These are phyloP conservation scores for Anodontia alba DNA, from an alignment of 2,888 invertebrate species.

Conservation along the genomic window DNA sequence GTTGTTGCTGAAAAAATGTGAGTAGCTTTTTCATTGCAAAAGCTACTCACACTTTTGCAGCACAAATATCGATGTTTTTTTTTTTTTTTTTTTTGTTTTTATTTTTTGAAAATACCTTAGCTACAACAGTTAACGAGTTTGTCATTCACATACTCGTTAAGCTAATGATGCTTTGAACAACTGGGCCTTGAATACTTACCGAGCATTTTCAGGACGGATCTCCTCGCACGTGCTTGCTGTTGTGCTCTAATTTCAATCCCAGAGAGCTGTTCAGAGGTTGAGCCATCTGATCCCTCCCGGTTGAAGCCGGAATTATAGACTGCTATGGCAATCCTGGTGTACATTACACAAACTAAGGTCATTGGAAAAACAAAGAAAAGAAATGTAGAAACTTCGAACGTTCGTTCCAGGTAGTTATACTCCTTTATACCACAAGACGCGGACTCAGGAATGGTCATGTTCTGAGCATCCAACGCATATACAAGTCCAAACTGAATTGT, in stretches of 20 bases:
- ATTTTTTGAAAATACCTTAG: too few species aligned
- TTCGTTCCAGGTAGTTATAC: conserved; percentile 62
- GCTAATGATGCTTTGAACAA: too few species aligned
- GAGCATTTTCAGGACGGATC: conserved; percentile 87
- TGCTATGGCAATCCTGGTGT: conserved; percentile 86
- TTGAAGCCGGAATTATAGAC: conserved; percentile 72
- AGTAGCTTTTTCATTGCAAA: too few species aligned
- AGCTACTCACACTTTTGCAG: too few species aligned
- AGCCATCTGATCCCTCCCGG: conserved; percentile 67
- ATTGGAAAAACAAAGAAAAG: conserved; percentile 95
- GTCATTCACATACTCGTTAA: too few species aligned
- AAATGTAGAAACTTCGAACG: conserved; percentile 88
- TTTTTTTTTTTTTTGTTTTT: too few species aligned
- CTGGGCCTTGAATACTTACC: too few species aligned
- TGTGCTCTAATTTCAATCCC: conserved; percentile 61
- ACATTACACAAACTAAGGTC: conserved; percentile 93
- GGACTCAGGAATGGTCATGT: conserved; percentile 86
- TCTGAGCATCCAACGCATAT: conserved; percentile 74
- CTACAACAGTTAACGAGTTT: too few species aligned
- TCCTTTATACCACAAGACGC: conserved; percentile 87
- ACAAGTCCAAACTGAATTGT: conserved; percentile 90
- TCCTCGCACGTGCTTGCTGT: conserved; percentile 77
- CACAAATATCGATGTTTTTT: too few species aligned
- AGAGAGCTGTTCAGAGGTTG: conserved; percentile 53
- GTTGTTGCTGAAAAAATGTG: too few species aligned